Base-by-base conservation (phyloP, 1,140 invertebrate genomes). In the Orchesella cincta region DNA sequence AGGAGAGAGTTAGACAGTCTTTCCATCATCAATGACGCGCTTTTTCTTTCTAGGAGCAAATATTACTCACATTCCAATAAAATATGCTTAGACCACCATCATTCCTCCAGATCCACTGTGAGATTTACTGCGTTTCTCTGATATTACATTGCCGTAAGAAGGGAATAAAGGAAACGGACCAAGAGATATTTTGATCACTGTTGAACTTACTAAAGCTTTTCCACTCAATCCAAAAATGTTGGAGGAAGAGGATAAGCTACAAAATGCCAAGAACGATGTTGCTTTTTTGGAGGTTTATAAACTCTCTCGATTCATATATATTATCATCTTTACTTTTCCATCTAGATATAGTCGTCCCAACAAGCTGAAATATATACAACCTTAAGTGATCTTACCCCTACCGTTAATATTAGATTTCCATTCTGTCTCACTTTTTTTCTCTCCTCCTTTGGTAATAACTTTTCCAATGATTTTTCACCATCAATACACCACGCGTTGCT, bases 21-120 rank as follows among this genome's bases (percentile, higher is more conserved):
- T 12, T 12, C 20, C 39, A 46, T 46, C 39, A 46, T 8, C 39
- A 20, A 12, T 46, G 39, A 46, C 39, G 39, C 39, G 39, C 20
- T 46, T 46, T 3, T 26, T 57, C 23, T 3, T 26, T 57, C 52
- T 26, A 8, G 23, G 23, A 14, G 14, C 52, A 57, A 57, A 57
- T 57, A 14, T 57, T 26, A 57, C 52, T 57, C 52, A 26, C 52
- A 57, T 57, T 57, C 52, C 52, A 57, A 57, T 57, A 57, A 57
- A 57, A 57, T 57, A 57, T 57, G 8, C 52, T 57, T 26, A 14
- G 23, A n/a, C 52, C 23, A 57, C 12, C 23, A 26, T 57, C 14
- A 57, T 18, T 18, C 23, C 23, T 57, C 52, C 52, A 57, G 23
- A 57, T 57, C 52, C 52, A 57, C 3, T 18, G 52, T 57, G 52